Evolutionary conservation across 2,888 invertebrate species (phyloP).

Genomic region (Hypsopygia costalis): DNA sequence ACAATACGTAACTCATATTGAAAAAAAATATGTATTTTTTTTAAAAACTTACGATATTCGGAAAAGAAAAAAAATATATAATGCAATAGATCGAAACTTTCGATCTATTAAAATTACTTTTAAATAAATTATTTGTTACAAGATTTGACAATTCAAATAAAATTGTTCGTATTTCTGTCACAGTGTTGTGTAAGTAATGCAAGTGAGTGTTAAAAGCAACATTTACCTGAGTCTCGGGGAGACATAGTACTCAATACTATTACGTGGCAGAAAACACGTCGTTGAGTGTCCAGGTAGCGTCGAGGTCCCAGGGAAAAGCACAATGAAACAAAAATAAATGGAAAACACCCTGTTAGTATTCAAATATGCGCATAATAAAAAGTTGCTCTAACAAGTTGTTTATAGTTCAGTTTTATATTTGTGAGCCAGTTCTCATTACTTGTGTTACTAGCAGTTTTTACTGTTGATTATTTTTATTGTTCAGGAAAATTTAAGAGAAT

Average conservation of each 20-base stretch:
- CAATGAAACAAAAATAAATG: constrained; percentile 47
- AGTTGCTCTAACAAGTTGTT: neutral
- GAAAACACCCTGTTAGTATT: constrained; percentile 24
- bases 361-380: neutral
- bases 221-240: constrained; percentile 68
- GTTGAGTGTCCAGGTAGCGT: constrained; percentile 14
- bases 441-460: no score
- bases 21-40: no score
- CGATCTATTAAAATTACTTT: no score
- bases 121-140: neutral
- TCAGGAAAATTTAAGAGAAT: no score
- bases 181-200: constrained; percentile 20
- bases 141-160: no score
- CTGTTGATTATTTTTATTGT: no score
- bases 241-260: constrained; percentile 54
- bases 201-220: constrained; percentile 32
- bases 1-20: no score
- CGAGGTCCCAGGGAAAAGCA: constrained; percentile 18
- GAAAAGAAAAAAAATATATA: no score
- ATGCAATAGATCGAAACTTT: no score
- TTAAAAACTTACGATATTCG: no score
- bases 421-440: no score
- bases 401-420: neutral
- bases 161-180: constrained; percentile 9
- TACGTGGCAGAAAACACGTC: constrained; percentile 18